Evolutionary conservation across 1,140 invertebrate genomes (phyloP).

Genomic region (Coelopa frigida): DNA sequence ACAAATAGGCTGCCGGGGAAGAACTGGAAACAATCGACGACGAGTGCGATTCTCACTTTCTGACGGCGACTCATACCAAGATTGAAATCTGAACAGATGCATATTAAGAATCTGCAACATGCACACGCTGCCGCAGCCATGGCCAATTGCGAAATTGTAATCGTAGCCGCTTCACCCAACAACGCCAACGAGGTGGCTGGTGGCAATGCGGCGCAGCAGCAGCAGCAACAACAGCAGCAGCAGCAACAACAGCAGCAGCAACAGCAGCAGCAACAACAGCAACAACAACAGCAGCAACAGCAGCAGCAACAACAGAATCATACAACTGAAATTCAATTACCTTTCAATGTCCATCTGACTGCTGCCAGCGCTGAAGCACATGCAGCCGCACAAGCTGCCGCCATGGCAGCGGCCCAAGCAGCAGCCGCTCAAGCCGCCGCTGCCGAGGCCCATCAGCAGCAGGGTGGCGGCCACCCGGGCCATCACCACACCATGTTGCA

Average conservation of each 20-base stretch:
- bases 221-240: conserved; percentile 37
- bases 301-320: conserved; percentile 13
- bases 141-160: conserved; percentile 43
- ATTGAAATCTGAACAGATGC: conserved; percentile 22
- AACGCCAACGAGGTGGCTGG: too few relatives aligned
- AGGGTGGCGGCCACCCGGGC: conserved; percentile 5
- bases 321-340: conserved; percentile 33
- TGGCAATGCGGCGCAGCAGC: too few relatives aligned
- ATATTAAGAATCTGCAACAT: conserved; percentile 42
- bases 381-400: conserved; percentile 38
- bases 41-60: too few relatives aligned
- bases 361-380: conserved; percentile 35
- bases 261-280: conserved; percentile 26
- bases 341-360: conserved; percentile 38
- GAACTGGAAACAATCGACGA: too few relatives aligned
- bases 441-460: conserved; percentile 30
- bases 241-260: conserved; percentile 33
- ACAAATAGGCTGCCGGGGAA: too few relatives aligned
- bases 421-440: conserved; percentile 39
- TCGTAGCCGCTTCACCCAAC: conserved; percentile 38
- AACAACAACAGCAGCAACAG: conserved; percentile 28
- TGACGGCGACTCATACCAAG: too few relatives aligned
- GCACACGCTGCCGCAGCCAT: conserved; percentile 39
- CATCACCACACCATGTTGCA: conserved; percentile 14
- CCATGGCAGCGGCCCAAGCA: conserved; percentile 40